Base-by-base conservation (phyloP, 1,140 invertebrate species). In the Drosophila azteca region DNA sequence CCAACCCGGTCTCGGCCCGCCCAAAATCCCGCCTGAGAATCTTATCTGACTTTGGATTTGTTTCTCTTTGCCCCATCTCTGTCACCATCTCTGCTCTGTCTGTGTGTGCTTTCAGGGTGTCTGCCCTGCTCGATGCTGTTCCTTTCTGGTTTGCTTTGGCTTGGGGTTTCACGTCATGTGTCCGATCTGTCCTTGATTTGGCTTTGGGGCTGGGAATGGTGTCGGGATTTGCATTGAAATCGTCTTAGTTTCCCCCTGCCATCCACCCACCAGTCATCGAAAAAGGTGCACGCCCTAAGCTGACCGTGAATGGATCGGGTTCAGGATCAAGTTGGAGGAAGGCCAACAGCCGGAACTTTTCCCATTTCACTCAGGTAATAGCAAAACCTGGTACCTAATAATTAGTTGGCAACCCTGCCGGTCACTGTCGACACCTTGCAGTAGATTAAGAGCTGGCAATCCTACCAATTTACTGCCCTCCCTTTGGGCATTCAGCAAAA, bases 41-140 rank as follows among this genome's bases (percentile, higher is more conserved):
- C 51, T 68, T 69, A 69, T 69, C 66, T 68, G 51, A 49, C 44
- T 39, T 44, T 29, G 63, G 66, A 68, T 49, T 68, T 68, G 66
- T 31, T 63, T 31, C 31, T 22, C 49, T 41, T 15, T 17, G 26
- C 15, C 4, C 24, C 50, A 39, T 68, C 52, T 57, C 43, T 44
- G 13, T n/a, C 49, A 7, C 24, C 49, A 31, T 15, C 24, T 51
- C 4, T 26, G 7, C 29, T 2, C 15, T n/a, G n/a, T 29, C 13
- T 26, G 22, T 8, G 15, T 52, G 50, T 52, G 50, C 20, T 52
- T 31, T 9, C 31, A 31, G 3, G 31, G 31, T 9, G 31, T 31
- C 31, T 9, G 31, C 31, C 31, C 31, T 31, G 31, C 9, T 31
- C 31, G 31, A 31, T 31, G 31, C 31, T 9, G 44, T 43, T 17